phyloP scores from a whole-genome alignment of 2,113 vertebrate genomes.

The Cygnus atratus region DNA sequence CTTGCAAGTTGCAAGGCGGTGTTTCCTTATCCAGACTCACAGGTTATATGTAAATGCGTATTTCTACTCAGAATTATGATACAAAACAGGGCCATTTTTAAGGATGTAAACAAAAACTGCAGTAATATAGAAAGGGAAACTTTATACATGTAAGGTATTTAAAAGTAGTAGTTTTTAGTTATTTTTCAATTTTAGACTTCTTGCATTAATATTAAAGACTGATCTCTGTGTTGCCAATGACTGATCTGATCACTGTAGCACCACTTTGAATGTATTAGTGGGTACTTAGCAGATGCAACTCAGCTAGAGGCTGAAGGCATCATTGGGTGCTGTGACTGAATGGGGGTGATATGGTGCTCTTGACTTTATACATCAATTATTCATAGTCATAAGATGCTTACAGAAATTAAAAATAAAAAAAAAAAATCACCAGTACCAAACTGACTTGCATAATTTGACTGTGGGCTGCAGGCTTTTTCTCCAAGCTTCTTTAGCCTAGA shows the following conservation, averaged over 20 bases:
- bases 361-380: neutral
- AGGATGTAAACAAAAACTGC: neutral
- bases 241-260: accelerated
- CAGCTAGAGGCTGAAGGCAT: neutral
- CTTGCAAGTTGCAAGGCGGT: neutral
- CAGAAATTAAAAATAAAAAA: neutral
- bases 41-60: neutral
- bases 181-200: neutral
- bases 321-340: neutral
- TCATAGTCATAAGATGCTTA: neutral
- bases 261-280: neutral
- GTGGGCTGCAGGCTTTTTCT: neutral
- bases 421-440: neutral
- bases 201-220: accelerated
- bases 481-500: slow-evolving; percentile 16
- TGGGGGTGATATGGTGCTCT: neutral
- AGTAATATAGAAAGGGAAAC: neutral
- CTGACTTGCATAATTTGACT: neutral
- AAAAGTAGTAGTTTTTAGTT: neutral
- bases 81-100: neutral
- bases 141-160: neutral
- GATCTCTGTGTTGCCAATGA: neutral
- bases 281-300: accelerated
- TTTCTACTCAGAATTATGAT: neutral
- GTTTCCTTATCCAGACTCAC: neutral